Evolutionary conservation across 1,140 invertebrate species (phyloP), one percentile per base, ranked within the genome.

Genomic region (Atta texana): DNA sequence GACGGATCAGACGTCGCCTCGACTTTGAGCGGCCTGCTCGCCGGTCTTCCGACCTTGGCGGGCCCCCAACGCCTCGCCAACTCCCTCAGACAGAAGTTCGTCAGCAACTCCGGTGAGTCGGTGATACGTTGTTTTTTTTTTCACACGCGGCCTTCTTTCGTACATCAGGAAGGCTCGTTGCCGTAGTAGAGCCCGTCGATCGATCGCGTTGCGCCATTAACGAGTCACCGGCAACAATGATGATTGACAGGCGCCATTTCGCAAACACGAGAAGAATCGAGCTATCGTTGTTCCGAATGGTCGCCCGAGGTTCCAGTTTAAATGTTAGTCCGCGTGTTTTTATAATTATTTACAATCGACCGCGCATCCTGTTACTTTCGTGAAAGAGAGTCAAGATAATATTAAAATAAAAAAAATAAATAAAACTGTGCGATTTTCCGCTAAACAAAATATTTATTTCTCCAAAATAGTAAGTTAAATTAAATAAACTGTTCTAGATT

Each of bases 11-110:
- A 95, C 93, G 92, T 94, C 75, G 89, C 92, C 72, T 91, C 95
- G 75, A 95, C 93, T 59, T 89, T 95, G 93, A 95, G 93, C 88
- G 92, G 92, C 71, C 84, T 95, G 88, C 91, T 95, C 61, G 93
- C 94, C 88, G 94, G 94, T 92, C 92, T 95, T 92, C 94, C 95
- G 88, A 92, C 93, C 90, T 91, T 95, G 91, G 93, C 93, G 92
- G 93, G 94, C 92, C 93, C 94, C 92, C 95, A 95, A 92, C 95
- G 94, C 90, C 93, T 95, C 89, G 94, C 94, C 90, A 94, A 66
- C 85, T 94, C 95, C 92, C 94, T 95, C 88, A 91, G 93, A 90
- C 94, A 95, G 85, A 95, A 93, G 77, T 94, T 95, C 77, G 92
- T 92, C 85, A 92, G 89, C 82, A 95, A 95, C 90, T 95, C 95